Conservation (phyloP, 2,888 invertebrate genomes). For the Leptarthrus brevirostris region DNA sequence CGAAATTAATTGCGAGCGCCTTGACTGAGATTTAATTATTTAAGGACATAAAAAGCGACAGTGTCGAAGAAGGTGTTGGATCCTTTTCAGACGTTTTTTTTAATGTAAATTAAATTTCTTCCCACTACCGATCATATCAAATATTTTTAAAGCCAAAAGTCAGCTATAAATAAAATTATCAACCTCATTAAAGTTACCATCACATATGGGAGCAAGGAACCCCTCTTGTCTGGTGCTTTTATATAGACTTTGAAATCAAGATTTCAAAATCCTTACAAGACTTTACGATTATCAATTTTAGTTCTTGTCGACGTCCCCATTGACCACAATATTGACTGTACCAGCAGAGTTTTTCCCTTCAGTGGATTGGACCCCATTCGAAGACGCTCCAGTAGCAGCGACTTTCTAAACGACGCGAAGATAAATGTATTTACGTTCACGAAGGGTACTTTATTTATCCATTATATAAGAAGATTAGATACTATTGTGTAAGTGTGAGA, state of each 20-base stretch:
- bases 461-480: constrained; percentile 51
- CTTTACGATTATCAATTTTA: constrained; percentile 47
- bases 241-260: no score
- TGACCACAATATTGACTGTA: constrained; percentile 44
- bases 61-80: background rate
- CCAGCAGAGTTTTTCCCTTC: constrained; percentile 13
- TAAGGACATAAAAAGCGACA: background rate
- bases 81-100: background rate
- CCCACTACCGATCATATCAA: background rate
- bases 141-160: background rate
- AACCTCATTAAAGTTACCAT: no score
- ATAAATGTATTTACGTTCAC: constrained; percentile 47
- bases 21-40: constrained; percentile 39
- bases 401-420: constrained; percentile 43
- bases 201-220: no score
- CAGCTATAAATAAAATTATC: no score
- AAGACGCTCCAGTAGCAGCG: constrained; percentile 11
- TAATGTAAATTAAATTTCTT: background rate
- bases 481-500: constrained; percentile 34
- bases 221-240: no score
- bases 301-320: constrained; percentile 18
- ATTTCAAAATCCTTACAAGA: constrained; percentile 23
- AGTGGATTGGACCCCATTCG: background rate
- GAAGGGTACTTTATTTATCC: constrained; percentile 47
- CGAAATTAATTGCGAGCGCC: constrained; percentile 45